These are phyloP conservation scores for Astropecten irregularis DNA, from an alignment of 53 echinoderm and acorn worm genomes.

Conservation along the genomic window DNA sequence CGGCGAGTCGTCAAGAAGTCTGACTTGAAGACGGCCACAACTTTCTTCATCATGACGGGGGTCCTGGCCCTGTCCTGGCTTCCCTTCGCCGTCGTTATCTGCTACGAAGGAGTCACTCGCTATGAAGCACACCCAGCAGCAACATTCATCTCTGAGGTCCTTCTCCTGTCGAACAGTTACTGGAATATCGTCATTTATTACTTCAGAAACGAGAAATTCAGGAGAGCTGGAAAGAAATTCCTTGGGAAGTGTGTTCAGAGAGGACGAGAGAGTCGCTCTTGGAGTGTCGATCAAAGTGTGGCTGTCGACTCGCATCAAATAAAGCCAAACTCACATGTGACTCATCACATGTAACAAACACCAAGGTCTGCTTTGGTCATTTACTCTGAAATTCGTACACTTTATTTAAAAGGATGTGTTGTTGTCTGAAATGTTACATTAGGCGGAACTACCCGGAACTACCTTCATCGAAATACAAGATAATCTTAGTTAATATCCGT, in stretches of 20 bases:
- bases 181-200: constrained; percentile 53
- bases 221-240: background rate
- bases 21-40: constrained; percentile 38
- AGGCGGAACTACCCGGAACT: too few species aligned
- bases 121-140: background rate
- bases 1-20: background rate
- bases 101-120: constrained; percentile 42
- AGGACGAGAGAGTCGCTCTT: background rate
- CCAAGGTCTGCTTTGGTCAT: too few species aligned
- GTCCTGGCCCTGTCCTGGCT: constrained; percentile 52
- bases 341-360: background rate
- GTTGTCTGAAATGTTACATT: too few species aligned
- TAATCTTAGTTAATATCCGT: too few species aligned
- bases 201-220: constrained; percentile 32
- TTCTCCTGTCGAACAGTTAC: constrained; percentile 55
- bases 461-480: too few species aligned
- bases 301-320: background rate
- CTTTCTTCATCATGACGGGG: constrained; percentile 60
- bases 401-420: too few species aligned
- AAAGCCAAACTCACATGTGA: background rate
- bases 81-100: constrained; percentile 47
- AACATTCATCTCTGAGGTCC: constrained; percentile 32
- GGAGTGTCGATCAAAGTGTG: constrained; percentile 2
- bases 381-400: too few species aligned
- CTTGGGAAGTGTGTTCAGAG: background rate